phyloP scores from a whole-genome alignment of 2,888 invertebrate species.

The Parnassius apollo region DNA sequence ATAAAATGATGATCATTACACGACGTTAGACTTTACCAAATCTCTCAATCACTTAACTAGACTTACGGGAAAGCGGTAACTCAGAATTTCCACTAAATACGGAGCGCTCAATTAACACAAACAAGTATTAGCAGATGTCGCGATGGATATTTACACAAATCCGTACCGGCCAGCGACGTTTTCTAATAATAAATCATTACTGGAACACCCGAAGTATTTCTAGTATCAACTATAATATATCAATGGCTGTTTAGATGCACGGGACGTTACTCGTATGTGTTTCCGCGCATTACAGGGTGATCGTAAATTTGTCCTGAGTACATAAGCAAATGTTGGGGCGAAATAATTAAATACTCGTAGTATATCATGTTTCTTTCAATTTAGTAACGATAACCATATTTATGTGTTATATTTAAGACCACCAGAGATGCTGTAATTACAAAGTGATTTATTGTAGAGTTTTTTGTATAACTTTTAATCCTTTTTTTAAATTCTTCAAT shows the following conservation, averaged over 20 bases:
- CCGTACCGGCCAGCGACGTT: slow-evolving; percentile 26
- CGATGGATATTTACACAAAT: slow-evolving; percentile 16
- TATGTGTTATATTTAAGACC: too few relatives aligned
- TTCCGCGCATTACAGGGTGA: slow-evolving; percentile 26
- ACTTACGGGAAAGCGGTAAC: neutral
- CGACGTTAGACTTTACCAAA: too few relatives aligned
- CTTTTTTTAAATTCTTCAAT: too few relatives aligned
- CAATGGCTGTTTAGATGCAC: slow-evolving; percentile 23
- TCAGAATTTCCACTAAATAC: neutral
- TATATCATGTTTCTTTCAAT: neutral
- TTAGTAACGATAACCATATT: neutral
- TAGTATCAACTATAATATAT: slow-evolving; percentile 31
- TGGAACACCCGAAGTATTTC: slow-evolving; percentile 26
- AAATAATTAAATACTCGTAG: slow-evolving; percentile 23
- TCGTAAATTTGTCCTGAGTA: slow-evolving; percentile 18
- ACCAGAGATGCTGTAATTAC: too few relatives aligned
- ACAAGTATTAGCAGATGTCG: slow-evolving; percentile 13
- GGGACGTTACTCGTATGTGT: slow-evolving; percentile 28
- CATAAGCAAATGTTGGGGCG: slow-evolving; percentile 21
- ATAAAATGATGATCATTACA: too few relatives aligned
- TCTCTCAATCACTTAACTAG: too few relatives aligned
- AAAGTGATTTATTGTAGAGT: too few relatives aligned
- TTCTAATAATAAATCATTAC: slow-evolving; percentile 35
- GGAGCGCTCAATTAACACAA: slow-evolving; percentile 14
- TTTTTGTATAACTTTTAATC: too few relatives aligned